Evolutionary conservation across 2,888 invertebrate genomes (phyloP).

Genomic region (Trichogramma dendrolimi): DNA sequence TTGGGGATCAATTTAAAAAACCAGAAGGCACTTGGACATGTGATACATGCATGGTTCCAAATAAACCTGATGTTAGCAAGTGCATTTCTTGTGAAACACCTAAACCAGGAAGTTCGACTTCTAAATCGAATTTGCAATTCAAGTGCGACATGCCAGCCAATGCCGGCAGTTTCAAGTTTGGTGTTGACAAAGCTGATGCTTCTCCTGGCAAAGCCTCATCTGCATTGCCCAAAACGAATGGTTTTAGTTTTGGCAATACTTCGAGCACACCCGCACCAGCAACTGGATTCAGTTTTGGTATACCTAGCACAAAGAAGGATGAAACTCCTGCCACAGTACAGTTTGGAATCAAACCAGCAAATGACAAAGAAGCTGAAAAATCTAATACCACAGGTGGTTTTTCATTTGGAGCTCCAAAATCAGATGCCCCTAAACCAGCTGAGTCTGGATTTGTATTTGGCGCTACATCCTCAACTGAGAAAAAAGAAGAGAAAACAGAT

Average conservation of each 20-base stretch:
- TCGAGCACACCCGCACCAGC: slow-evolving; percentile 15
- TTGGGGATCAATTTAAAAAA: slow-evolving; percentile 49
- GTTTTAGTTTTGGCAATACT: slow-evolving; percentile 50
- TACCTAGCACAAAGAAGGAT: slow-evolving; percentile 31
- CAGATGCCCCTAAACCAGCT: not conserved
- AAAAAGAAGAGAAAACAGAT: no score
- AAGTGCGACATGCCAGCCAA: slow-evolving; percentile 41
- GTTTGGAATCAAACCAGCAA: slow-evolving; percentile 19
- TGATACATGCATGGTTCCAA: slow-evolving; percentile 57
- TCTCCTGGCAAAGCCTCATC: slow-evolving; percentile 29
- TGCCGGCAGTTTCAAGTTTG: slow-evolving; percentile 51
- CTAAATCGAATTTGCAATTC: slow-evolving; percentile 34
- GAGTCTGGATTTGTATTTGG: no score
- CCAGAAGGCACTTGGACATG: slow-evolving; percentile 59
- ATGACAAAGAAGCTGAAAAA: slow-evolving; percentile 6
- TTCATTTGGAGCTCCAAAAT: slow-evolving; percentile 31
- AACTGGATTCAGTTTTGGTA: slow-evolving; percentile 41
- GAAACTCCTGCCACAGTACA: slow-evolving; percentile 28
- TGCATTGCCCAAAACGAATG: slow-evolving; percentile 33
- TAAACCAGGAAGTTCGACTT: slow-evolving; percentile 44
- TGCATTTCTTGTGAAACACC: slow-evolving; percentile 58
- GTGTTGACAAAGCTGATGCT: slow-evolving; percentile 51
- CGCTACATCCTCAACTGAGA: no score
- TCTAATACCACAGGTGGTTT: slow-evolving; percentile 25
- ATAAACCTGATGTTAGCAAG: slow-evolving; percentile 50